Conservation (phyloP, 2,113 vertebrate species). For the Ceyx margarethae region DNA sequence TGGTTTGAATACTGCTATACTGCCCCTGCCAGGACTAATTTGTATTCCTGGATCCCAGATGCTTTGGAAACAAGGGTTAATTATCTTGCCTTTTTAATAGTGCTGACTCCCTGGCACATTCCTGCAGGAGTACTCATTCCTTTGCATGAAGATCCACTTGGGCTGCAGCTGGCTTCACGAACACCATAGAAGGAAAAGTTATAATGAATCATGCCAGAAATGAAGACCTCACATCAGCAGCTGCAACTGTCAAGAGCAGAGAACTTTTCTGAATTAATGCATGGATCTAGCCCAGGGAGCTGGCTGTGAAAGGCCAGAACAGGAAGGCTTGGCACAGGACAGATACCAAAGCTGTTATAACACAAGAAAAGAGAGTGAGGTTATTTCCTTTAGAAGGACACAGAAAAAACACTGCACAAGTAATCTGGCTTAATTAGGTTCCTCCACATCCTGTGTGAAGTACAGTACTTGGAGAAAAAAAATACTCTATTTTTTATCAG, state of each 20-base stretch:
- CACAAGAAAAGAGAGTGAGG: neutral
- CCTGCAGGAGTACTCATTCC: neutral
- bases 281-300: neutral
- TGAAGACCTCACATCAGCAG: neutral
- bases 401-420: neutral
- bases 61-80: neutral
- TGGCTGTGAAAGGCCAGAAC: neutral
- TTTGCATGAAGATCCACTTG: neutral
- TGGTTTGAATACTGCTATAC: neutral
- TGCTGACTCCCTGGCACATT: neutral
- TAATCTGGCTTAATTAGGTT: neutral
- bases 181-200: neutral
- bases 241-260: neutral
- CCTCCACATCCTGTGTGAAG: neutral
- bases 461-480: neutral
- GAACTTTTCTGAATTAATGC: neutral
- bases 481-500: neutral
- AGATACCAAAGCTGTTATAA: neutral
- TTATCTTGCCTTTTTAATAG: constrained; percentile 2
- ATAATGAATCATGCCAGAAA: neutral
- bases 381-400: neutral
- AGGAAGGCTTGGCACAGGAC: neutral
- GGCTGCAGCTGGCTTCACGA: constrained; percentile 12
- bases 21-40: neutral
- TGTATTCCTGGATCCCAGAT: neutral